phyloP scores from a whole-genome alignment of 2,113 vertebrate genomes.

The Sclerurus mexicanus region DNA sequence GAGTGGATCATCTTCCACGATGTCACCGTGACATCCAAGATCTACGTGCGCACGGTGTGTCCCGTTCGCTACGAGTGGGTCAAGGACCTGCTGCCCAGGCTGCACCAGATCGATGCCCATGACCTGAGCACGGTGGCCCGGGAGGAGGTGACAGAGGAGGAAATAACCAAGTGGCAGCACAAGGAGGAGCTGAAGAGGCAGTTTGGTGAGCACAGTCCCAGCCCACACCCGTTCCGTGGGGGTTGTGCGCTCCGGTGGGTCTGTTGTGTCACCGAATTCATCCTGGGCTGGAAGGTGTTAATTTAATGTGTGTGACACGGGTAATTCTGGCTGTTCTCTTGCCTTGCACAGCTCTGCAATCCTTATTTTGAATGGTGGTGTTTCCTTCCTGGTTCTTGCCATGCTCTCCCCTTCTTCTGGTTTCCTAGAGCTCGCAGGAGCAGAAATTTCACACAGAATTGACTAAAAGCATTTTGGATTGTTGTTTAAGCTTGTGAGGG shows the following conservation, averaged over 20 bases:
- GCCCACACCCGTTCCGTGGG: fast-evolving
- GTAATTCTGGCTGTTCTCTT: neutral
- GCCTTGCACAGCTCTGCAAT: neutral
- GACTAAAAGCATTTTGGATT: neutral
- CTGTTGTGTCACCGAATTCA: fast-evolving
- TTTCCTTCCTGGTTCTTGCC: neutral
- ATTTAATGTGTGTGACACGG: neutral
- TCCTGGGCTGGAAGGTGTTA: neutral
- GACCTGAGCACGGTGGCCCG: slow-evolving; percentile 92
- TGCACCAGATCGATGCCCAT: slow-evolving; percentile 90
- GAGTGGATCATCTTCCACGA: slow-evolving; percentile 98
- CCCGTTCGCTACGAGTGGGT: slow-evolving; percentile 95
- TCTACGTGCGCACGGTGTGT: slow-evolving; percentile 91
- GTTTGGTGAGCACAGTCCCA: slow-evolving; percentile 69
- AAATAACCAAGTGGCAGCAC: slow-evolving; percentile 82
- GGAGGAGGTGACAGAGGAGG: slow-evolving; percentile 89
- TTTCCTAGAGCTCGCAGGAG: neutral
- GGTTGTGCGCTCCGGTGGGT: fast-evolving
- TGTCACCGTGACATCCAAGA: slow-evolving; percentile 89
- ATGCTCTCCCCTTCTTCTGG: neutral
- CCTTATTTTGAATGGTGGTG: neutral
- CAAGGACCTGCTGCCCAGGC: slow-evolving; percentile 89
- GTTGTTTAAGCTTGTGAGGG: neutral
- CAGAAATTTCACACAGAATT: neutral
- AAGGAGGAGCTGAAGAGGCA: slow-evolving; percentile 83